phyloP scores from a whole-genome alignment of 1,140 invertebrate species.

The Coptotermes formosanus region DNA sequence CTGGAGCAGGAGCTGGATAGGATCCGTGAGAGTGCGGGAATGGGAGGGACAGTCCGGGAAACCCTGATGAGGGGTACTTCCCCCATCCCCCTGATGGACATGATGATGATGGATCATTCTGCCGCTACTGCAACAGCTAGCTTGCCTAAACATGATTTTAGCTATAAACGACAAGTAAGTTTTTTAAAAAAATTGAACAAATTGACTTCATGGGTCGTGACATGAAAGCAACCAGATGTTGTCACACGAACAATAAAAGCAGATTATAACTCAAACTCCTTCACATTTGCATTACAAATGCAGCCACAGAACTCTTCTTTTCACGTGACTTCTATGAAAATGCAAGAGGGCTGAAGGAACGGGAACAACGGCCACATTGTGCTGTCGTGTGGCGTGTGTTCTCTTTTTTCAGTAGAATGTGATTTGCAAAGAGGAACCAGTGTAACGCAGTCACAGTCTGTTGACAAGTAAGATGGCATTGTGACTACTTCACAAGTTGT shows the following conservation, averaged over 20 bases:
- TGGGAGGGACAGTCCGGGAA: background rate
- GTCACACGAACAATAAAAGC: background rate
- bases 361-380: background rate
- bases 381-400: background rate
- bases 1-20: conserved; percentile 67
- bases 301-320: background rate
- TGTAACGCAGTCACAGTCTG: background rate
- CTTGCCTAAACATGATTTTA: conserved; percentile 54
- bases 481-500: background rate
- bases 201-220: conserved; percentile 5
- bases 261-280: background rate
- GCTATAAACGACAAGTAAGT: conserved; percentile 80
- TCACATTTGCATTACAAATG: background rate
- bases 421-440: conserved; percentile 15
- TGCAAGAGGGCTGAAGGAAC: background rate
- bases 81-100: background rate
- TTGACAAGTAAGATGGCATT: background rate
- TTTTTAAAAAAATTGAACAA: conserved; percentile 18
- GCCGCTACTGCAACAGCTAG: conserved; percentile 46
- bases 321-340: background rate
- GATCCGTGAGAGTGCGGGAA: conserved; percentile 46
- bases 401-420: background rate
- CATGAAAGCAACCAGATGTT: background rate
- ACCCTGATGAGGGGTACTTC: background rate
- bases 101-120: conserved; percentile 13